Evolutionary conservation across 1,140 invertebrate genomes (phyloP).

Genomic region (Macrobrachium nipponense): DNA sequence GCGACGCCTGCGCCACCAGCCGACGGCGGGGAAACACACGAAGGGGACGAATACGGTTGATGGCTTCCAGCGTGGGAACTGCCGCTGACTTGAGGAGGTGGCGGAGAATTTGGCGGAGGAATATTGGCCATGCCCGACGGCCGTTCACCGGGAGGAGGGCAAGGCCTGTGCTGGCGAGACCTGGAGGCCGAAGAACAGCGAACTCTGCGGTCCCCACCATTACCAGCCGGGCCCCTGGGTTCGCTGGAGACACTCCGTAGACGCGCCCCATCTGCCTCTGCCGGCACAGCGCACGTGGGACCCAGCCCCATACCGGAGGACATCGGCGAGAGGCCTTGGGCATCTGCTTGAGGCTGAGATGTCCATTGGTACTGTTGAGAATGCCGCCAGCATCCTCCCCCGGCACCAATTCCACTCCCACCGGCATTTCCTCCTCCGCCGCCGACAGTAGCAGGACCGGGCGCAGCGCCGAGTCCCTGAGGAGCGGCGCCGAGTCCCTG

Average conservation of each 20-base stretch:
- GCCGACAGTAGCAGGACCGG: constrained; percentile 21
- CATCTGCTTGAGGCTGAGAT: constrained; percentile 61
- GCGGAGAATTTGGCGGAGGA: constrained; percentile 69
- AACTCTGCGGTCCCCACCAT: constrained; percentile 63
- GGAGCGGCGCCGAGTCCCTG: constrained; percentile 48
- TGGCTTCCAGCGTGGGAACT: constrained; percentile 69
- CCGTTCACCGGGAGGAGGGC: constrained; percentile 62
- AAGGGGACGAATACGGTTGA: constrained; percentile 65
- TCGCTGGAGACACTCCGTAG: constrained; percentile 66
- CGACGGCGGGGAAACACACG: constrained; percentile 66
- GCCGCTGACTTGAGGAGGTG: constrained; percentile 69
- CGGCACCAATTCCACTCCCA: constrained; percentile 80
- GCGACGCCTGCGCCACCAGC: constrained; percentile 55
- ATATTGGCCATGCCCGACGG: constrained; percentile 70
- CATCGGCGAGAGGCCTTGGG: background rate
- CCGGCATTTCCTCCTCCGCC: constrained; percentile 70
- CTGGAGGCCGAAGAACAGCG: constrained; percentile 61
- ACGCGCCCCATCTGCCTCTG: constrained; percentile 63
- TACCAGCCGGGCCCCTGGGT: constrained; percentile 65
- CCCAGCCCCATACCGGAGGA: constrained; percentile 40
- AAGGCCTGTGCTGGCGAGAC: constrained; percentile 62
- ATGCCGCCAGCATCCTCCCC: constrained; percentile 74
- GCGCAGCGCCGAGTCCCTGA: constrained; percentile 39
- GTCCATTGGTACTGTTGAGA: constrained; percentile 39
- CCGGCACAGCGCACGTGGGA: constrained; percentile 32